Conservation (phyloP, 2,888 invertebrate species). For the Carterocephalus palaemon region DNA sequence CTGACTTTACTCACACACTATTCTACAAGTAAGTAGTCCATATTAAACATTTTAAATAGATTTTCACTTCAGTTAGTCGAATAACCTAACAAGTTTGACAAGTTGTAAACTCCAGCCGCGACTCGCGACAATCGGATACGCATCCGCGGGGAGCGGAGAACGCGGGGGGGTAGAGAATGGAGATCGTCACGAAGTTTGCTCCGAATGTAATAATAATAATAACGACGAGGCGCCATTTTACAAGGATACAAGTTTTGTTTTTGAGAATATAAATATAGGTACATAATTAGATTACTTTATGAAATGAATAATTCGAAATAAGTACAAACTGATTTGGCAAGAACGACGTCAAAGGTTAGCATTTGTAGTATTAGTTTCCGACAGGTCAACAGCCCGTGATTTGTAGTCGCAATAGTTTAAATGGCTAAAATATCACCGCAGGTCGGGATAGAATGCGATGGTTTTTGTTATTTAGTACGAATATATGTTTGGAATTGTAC, state of each 20-base stretch:
- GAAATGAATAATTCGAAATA: conserved; percentile 16
- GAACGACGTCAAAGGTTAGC: conserved; percentile 46
- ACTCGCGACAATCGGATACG: conserved; percentile 76
- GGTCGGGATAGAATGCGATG: conserved; percentile 8
- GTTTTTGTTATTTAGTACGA: conserved; percentile 1
- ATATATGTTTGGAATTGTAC: conserved; percentile 8
- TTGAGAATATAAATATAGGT: conserved; percentile 42
- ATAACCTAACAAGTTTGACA: conserved; percentile 79
- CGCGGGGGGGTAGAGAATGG: conserved; percentile 54
- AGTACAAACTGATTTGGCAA: conserved; percentile 39
- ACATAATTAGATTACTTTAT: conserved; percentile 18
- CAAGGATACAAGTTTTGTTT: conserved; percentile 73
- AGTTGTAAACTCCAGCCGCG: conserved; percentile 73
- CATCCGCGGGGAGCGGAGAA: conserved; percentile 68
- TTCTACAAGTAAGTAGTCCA: conserved; percentile 43
- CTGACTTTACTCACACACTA: conserved; percentile 54
- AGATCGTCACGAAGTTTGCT: conserved; percentile 78
- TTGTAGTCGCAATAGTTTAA: conserved; percentile 57
- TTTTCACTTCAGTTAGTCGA: conserved; percentile 50
- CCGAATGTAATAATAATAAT: conserved; percentile 75
- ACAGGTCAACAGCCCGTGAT: conserved; percentile 71
- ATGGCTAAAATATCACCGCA: conserved; percentile 40
- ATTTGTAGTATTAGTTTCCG: conserved; percentile 49
- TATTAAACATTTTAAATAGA: conserved; percentile 46
- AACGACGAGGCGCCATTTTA: conserved; percentile 74